phyloP scores from a whole-genome alignment of 2,888 invertebrate species.

The Omphaloscelis lunosa region DNA sequence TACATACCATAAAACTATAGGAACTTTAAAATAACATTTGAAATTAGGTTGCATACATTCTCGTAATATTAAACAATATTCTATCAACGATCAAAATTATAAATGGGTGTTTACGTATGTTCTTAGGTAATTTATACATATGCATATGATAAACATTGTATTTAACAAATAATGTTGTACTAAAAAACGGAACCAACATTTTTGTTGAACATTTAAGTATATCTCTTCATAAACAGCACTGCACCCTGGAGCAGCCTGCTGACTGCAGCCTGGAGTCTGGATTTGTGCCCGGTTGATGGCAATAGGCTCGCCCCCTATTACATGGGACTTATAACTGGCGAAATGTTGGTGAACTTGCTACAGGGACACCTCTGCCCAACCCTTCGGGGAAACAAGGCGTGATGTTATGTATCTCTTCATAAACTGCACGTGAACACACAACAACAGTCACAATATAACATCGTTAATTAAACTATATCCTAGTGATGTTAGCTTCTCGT shows the following conservation, averaged over 20 bases:
- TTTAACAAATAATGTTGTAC: not conserved
- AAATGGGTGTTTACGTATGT: accelerated
- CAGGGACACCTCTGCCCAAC: no score
- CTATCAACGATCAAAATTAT: not conserved
- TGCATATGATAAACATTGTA: no score
- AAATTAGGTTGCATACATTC: no score
- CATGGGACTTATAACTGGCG: no score
- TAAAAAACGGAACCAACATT: not conserved
- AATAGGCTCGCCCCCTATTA: no score
- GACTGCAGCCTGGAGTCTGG: no score
- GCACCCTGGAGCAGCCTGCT: no score
- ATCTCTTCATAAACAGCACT: not conserved
- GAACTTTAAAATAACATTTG: no score
- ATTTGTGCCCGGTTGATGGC: no score
- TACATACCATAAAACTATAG: no score
- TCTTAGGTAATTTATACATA: not conserved
- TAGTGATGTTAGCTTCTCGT: constrained; percentile 34
- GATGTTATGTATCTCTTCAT: not conserved
- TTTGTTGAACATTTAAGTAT: not conserved
- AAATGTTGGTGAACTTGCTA: no score
- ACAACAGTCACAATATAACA: not conserved
- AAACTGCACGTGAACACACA: not conserved
- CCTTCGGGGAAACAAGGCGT: no score
- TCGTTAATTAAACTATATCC: constrained; percentile 52
- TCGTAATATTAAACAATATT: not conserved